Evolutionary conservation across 2,888 invertebrate genomes (phyloP), one percentile per base, ranked within the genome.

Genomic region (Coecobrya sp.): DNA sequence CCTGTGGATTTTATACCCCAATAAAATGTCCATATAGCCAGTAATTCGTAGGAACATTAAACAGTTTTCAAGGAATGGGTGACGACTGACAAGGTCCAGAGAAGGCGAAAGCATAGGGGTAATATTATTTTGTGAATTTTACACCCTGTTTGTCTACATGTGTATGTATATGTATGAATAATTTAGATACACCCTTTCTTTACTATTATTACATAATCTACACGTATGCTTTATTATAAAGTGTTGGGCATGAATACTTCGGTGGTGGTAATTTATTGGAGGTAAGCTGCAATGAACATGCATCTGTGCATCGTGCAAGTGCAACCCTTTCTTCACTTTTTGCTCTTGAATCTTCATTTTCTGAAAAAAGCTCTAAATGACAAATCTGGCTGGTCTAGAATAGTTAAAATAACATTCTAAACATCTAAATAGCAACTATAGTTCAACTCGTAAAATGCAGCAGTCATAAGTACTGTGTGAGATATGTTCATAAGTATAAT

Each of bases 21-120:
- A 91, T 91, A 91, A 91, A 91, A 91, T 73, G n/a, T 25, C 68
- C 25, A 87, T 81, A 91, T 82, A 70, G 91, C 87, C 81, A 59
- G 91, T 52, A 86, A 82, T 87, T 87, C 82, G 59, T 87, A 84
- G 52, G 91, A 93, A 93, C 92, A 93, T 91, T 89, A 93, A 94
- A 92, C 94, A 94, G 93, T 86, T 82, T 89, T 87, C 82, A 55
- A 59, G 89, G 36, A 93, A 93, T 82, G 89, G 89, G 92, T 93
- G 94, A 89, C 81, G 94, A 94, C 62, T 93, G 94, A 94, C 93
- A 90, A 92, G 93, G 93, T 93, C 88, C 94, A 94, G 94, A 92
- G 36, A 36, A 84, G n/a, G 1, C 10, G 19, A 36, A 45, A 85
- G 65, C 25, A 30, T 45, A 62, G 22, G 45, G 59, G 45, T 36